phyloP scores from a whole-genome alignment of 1,140 invertebrate genomes.

The Eueides isabella region DNA sequence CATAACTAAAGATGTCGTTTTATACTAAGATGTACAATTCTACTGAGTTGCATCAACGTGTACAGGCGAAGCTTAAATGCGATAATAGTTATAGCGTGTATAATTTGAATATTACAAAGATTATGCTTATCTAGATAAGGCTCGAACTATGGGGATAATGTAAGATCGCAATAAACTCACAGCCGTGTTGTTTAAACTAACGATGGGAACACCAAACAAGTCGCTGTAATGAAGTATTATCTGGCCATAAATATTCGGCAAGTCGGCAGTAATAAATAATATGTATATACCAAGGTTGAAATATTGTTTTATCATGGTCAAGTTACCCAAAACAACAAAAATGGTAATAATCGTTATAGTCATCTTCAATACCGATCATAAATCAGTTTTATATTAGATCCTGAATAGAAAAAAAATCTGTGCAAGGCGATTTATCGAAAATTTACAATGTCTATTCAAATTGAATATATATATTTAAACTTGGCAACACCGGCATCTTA shows the following conservation, averaged over 20 bases:
- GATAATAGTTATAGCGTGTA: constrained; percentile 16
- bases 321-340: not conserved
- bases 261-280: constrained; percentile 46
- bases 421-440: not conserved
- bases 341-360: not conserved
- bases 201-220: constrained; percentile 67
- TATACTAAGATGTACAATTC: constrained; percentile 25
- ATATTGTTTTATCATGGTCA: not conserved
- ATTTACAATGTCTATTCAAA: not conserved
- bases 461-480: constrained; percentile 3
- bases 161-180: constrained; percentile 45
- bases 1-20: constrained; percentile 31
- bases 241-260: constrained; percentile 61
- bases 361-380: no score
- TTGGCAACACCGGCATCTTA: constrained; percentile 15
- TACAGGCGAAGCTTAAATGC: constrained; percentile 17
- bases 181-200: constrained; percentile 49
- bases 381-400: constrained; percentile 12
- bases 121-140: constrained; percentile 38
- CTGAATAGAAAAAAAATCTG: not conserved
- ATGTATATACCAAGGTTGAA: not conserved
- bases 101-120: constrained; percentile 18
- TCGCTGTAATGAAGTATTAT: constrained; percentile 46
- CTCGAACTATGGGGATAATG: constrained; percentile 30
- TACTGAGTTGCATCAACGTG: constrained; percentile 31